A percentile compares a stretch with the other conserved stretches of the same genome.
These are phyloP conservation scores for Ethmia dodecea DNA, from an alignment of 2,888 invertebrate species.

Conservation along the genomic window DNA sequence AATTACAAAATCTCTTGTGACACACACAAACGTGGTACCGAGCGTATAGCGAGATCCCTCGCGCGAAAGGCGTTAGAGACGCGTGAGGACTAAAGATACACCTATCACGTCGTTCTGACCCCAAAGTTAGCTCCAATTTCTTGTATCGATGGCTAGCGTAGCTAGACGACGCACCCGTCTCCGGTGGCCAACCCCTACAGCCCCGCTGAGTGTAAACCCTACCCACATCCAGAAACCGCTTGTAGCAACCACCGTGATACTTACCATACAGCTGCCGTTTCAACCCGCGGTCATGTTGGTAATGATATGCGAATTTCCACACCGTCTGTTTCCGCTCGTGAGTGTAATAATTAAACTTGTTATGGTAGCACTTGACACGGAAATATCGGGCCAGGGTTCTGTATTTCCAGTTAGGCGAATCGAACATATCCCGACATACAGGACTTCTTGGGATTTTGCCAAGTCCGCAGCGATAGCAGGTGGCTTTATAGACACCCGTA, in stretches of 20 bases:
- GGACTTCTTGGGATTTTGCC: slow-evolving; percentile 12
- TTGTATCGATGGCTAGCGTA: slow-evolving; percentile 16
- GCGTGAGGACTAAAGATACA: slow-evolving; percentile 25
- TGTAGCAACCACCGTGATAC: slow-evolving; percentile 28
- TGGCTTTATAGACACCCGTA: slow-evolving; percentile 1
- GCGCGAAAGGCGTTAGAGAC: slow-evolving; percentile 25
- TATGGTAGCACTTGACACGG: slow-evolving; percentile 8
- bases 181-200: slow-evolving; percentile 20
- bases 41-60: slow-evolving; percentile 22
- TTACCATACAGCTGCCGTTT: slow-evolving; percentile 7
- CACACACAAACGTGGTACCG: slow-evolving; percentile 30
- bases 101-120: slow-evolving; percentile 13
- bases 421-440: slow-evolving; percentile 20
- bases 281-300: slow-evolving; percentile 1
- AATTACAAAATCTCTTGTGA: slow-evolving; percentile 21
- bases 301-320: no score
- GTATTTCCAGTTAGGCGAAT: slow-evolving; percentile 8
- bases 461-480: slow-evolving; percentile 19
- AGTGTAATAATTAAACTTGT: no score
- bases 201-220: slow-evolving; percentile 27
- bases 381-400: slow-evolving; percentile 10
- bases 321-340: no score
- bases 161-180: neutral
- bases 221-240: slow-evolving; percentile 29
- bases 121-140: slow-evolving; percentile 17